Conservation (phyloP, 2,888 invertebrate genomes). For the Phaonia tiefii region DNA sequence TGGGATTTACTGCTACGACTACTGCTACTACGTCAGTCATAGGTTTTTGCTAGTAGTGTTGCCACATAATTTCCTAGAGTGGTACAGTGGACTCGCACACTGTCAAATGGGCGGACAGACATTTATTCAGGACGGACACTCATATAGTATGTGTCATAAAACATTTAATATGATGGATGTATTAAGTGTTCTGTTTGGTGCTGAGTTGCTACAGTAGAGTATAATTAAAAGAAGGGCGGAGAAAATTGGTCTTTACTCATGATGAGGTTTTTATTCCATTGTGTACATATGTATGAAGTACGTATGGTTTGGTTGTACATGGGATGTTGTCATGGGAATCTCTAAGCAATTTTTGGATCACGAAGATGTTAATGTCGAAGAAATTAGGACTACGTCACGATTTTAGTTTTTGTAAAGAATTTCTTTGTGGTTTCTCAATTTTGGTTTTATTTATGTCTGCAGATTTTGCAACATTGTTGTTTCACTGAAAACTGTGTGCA, state of each 20-base stretch:
- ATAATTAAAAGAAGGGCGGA: conserved; percentile 14
- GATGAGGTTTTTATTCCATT: no score
- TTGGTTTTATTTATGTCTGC: no score
- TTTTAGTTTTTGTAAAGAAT: no score
- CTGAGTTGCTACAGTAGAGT: background rate
- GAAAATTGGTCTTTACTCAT: background rate
- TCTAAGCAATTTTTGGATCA: no score
- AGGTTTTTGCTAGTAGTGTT: background rate
- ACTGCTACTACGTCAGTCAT: background rate
- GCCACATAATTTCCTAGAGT: background rate
- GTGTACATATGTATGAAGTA: conserved; percentile 14
- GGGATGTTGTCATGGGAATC: conserved; percentile 2
- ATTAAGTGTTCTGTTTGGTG: conserved; percentile 45
- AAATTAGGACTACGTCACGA: no score
- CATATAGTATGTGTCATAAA: conserved; percentile 75
- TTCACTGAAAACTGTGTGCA: no score
- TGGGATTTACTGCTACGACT: conserved; percentile 75
- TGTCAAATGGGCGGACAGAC: background rate
- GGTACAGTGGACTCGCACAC: no score
- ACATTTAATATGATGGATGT: conserved; percentile 79
- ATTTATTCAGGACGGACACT: background rate
- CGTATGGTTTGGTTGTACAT: no score
- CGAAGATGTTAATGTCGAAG: no score
- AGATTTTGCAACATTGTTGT: no score
- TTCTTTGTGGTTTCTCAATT: no score